Evolutionary conservation across 2,797 vertebrate species (phyloP).

Genomic region (Tangara arthus): DNA sequence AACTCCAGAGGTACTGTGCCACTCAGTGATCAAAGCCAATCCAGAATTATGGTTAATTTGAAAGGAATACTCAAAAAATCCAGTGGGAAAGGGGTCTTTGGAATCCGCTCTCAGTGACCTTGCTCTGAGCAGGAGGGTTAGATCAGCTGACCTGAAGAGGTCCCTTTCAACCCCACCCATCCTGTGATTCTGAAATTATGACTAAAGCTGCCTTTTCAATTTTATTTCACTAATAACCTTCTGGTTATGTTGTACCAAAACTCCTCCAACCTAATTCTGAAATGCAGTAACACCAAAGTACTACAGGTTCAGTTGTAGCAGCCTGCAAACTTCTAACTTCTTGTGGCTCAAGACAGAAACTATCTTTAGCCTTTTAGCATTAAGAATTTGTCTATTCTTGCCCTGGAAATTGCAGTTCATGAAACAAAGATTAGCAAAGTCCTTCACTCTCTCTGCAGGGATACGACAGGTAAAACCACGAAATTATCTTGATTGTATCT

Average conservation of each 20-base stretch:
- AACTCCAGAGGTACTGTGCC: neutral
- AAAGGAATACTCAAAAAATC: neutral
- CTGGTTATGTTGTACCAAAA: neutral
- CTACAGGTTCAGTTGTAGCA: neutral
- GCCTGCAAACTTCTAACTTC: neutral
- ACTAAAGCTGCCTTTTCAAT: neutral
- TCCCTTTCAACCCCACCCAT: neutral
- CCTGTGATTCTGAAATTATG: neutral
- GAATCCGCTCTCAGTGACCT: neutral
- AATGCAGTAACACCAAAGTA: neutral
- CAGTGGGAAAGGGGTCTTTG: rapidly evolving
- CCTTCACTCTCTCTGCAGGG: neutral
- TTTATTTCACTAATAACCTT: neutral
- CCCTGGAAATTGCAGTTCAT: neutral
- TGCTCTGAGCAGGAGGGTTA: neutral
- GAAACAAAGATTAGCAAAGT: neutral
- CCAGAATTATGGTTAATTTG: neutral
- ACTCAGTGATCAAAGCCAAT: neutral
- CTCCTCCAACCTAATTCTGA: neutral
- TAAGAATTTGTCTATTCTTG: neutral
- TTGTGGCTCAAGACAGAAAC: neutral
- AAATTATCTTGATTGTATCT: neutral
- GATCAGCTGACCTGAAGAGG: neutral
- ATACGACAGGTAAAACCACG: neutral
- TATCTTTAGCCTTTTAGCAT: neutral